Evolutionary conservation across 2,797 vertebrate species (phyloP).

Genomic region (Chaetophractus vellerosus): DNA sequence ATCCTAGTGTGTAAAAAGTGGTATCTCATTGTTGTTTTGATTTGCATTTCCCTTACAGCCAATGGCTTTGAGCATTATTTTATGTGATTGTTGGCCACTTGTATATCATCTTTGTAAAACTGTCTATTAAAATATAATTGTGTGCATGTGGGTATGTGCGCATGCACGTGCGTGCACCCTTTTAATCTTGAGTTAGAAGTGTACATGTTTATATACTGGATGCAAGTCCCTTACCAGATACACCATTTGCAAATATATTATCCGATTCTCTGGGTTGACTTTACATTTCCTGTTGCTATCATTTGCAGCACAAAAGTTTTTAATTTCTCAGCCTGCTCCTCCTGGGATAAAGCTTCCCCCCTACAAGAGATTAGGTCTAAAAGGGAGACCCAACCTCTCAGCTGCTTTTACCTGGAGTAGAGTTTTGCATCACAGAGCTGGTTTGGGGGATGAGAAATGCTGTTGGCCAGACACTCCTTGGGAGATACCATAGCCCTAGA

Average conservation of each 20-base stretch:
- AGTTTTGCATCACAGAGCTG: background rate
- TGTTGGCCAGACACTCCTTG: rapidly evolving
- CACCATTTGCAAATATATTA: background rate
- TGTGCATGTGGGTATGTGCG: too few relatives aligned
- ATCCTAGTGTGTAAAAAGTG: background rate
- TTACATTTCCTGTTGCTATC: background rate
- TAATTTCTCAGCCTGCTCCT: background rate
- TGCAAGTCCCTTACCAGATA: background rate
- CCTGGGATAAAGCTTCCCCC: too few relatives aligned
- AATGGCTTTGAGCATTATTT: background rate
- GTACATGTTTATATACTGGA: background rate
- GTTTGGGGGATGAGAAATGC: background rate
- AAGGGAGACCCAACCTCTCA: background rate
- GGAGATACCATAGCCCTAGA: background rate
- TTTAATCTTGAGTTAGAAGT: background rate
- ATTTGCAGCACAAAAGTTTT: background rate
- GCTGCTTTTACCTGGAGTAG: background rate
- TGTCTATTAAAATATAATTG: too few relatives aligned
- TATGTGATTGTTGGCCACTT: background rate
- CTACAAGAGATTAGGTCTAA: background rate
- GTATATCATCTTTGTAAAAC: background rate
- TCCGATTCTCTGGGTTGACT: background rate
- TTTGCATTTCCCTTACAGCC: background rate
- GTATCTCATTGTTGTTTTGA: background rate
- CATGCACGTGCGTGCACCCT: too few relatives aligned